Percentiles rank a stretch among this genome's conserved stretches.
Conservation (phyloP, 2,113 vertebrate species). For the Serilophus lunatus region DNA sequence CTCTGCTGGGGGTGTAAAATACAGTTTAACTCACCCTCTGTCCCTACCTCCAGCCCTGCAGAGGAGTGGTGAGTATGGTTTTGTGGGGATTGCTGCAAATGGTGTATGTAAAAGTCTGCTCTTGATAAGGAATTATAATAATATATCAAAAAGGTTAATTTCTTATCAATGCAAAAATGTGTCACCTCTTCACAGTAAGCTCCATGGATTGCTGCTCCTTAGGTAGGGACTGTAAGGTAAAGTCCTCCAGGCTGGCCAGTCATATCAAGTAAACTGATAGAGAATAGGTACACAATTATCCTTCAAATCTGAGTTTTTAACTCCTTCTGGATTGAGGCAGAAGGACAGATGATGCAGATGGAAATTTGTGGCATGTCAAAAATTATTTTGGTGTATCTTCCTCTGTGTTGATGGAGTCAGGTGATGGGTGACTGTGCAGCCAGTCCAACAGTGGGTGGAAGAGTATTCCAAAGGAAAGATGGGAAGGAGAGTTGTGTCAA, state of each 20-base stretch:
- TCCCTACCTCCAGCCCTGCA: neutral
- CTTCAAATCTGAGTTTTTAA: neutral
- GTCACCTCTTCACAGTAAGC: neutral
- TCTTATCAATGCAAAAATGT: neutral
- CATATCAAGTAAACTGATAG: neutral
- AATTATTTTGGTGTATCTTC: neutral
- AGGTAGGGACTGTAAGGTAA: neutral
- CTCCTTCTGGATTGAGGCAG: neutral
- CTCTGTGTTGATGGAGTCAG: neutral
- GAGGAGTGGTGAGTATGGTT: neutral
- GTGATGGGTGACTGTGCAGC: neutral
- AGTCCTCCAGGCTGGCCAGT: neutral
- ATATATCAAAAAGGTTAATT: neutral
- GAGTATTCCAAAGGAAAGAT: neutral
- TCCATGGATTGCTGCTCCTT: fast-evolving
- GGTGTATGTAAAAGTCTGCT: fast-evolving
- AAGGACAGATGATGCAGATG: neutral
- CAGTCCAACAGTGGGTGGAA: neutral
- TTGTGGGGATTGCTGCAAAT: neutral
- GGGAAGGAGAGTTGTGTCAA: neutral
- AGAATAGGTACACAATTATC: neutral
- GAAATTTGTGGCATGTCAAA: neutral
- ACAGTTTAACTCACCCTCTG: neutral
- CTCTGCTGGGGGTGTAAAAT: neutral
- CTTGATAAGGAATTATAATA: neutral